These are phyloP conservation scores for Malacoraja senta DNA, from an alignment of 2,797 vertebrate genomes.

Conservation along the genomic window DNA sequence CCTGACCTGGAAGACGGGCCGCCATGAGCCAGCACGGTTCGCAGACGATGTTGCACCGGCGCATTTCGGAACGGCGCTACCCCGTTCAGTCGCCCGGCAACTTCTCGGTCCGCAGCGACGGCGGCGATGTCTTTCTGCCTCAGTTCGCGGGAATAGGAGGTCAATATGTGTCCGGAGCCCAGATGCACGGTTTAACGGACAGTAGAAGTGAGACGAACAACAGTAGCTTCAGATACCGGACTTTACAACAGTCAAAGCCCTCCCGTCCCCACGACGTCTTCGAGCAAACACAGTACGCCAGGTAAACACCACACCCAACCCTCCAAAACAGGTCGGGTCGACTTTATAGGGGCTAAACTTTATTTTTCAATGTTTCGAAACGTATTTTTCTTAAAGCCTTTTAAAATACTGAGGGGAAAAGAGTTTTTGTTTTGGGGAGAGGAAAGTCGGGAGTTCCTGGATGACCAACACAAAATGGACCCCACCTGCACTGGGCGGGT, in stretches of 20 bases:
- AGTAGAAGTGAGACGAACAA: too few relatives aligned
- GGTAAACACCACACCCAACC: background rate
- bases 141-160: background rate
- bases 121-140: background rate
- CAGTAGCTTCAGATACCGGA: background rate
- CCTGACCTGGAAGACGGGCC: too few relatives aligned
- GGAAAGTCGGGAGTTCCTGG: background rate
- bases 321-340: background rate
- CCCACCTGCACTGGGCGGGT: background rate
- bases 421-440: background rate
- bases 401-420: background rate
- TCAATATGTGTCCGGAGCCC: background rate
- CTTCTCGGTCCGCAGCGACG: background rate
- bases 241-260: rapidly evolving
- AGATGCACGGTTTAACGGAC: too few relatives aligned
- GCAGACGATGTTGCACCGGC: background rate
- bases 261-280: too few relatives aligned
- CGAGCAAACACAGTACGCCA: background rate
- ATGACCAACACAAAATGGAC: background rate
- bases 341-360: background rate
- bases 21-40: background rate
- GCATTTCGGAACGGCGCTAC: background rate
- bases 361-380: background rate
- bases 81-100: background rate
- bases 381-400: too few relatives aligned